phyloP scores from a whole-genome alignment of 2,113 vertebrate species.

The Diadophis punctatus region DNA sequence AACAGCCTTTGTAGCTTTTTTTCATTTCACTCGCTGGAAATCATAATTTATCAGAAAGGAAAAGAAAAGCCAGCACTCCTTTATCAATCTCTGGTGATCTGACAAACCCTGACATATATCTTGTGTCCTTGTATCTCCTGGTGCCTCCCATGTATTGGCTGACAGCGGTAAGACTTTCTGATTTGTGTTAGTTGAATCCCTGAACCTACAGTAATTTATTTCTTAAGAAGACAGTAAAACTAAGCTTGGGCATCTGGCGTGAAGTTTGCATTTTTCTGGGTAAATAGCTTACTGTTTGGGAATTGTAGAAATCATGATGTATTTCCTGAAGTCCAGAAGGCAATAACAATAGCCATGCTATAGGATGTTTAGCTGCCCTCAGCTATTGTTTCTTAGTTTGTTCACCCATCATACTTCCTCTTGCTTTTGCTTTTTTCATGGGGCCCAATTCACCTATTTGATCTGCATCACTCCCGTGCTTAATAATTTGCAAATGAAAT shows the following conservation, averaged over 20 bases:
- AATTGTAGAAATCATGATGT: neutral
- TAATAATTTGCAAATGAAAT: neutral
- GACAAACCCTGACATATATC: neutral
- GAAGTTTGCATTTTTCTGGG: neutral
- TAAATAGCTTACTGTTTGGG: neutral
- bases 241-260: neutral
- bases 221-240: neutral
- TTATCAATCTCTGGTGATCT: neutral
- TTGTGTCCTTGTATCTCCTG: neutral
- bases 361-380: neutral
- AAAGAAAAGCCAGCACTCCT: neutral
- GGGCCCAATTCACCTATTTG: neutral
- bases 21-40: neutral
- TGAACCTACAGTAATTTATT: neutral
- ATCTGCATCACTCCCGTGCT: neutral
- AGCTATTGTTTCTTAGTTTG: neutral
- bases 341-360: neutral
- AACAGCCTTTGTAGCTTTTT: neutral
- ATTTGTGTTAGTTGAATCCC: neutral
- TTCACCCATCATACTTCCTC: neutral
- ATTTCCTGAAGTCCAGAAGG: neutral
- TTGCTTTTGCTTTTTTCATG: neutral
- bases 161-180: neutral
- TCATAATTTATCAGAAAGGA: neutral
- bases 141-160: neutral